Evolutionary conservation across 2,113 vertebrate genomes (phyloP).

Genomic region (Cyphomyrus plagiostoma): DNA sequence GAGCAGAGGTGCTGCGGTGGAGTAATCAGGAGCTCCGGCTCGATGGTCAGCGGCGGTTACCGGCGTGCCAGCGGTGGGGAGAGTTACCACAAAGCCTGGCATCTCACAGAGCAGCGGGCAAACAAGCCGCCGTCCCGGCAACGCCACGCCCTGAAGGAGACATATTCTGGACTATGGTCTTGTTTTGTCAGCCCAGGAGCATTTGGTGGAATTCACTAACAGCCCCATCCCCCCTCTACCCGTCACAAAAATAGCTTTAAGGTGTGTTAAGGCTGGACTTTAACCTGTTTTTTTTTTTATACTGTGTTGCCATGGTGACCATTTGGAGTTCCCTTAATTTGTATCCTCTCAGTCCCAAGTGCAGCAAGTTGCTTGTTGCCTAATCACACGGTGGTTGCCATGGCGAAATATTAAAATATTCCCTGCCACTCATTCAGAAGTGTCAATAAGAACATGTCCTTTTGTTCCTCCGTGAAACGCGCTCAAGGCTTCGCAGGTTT

Average conservation of each 20-base stretch:
- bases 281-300: slow-evolving; percentile 45
- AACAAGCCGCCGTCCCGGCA: not conserved
- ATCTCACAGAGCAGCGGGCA: not conserved
- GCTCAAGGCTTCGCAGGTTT: not conserved
- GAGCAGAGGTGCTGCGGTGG: not conserved
- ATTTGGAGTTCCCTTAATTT: slow-evolving; percentile 57
- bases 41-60: not conserved
- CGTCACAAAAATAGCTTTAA: slow-evolving; percentile 61
- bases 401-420: slow-evolving; percentile 61
- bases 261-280: slow-evolving; percentile 66
- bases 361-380: slow-evolving; percentile 52
- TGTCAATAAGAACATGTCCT: slow-evolving; percentile 28
- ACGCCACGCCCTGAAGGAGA: not conserved
- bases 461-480: slow-evolving; percentile 33
- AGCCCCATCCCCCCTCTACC: slow-evolving; percentile 29
- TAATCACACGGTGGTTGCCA: slow-evolving; percentile 60
- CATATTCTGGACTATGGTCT: slow-evolving; percentile 19
- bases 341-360: slow-evolving; percentile 58
- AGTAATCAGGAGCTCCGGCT: not conserved
- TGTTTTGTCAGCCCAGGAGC: slow-evolving; percentile 8
- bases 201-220: slow-evolving; percentile 20
- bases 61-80: not conserved
- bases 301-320: slow-evolving; percentile 54
- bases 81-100: not conserved
- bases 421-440: slow-evolving; percentile 39